These are phyloP conservation scores for Nestor notabilis DNA, from an alignment of 2,113 vertebrate species.

Conservation along the genomic window DNA sequence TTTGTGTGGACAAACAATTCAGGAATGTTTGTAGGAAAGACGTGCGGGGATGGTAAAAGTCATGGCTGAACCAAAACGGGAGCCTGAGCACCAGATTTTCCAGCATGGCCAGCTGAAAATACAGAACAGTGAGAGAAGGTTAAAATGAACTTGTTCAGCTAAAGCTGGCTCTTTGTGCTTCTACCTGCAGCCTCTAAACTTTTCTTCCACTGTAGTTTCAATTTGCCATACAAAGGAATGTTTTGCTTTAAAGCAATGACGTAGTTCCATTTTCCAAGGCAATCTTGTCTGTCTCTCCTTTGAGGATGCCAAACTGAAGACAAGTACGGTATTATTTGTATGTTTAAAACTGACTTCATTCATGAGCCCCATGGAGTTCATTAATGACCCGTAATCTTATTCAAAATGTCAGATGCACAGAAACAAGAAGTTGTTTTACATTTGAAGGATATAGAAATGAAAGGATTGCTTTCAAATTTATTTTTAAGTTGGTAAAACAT, in stretches of 20 bases:
- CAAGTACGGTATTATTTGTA: not conserved
- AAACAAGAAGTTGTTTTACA: slow-evolving; percentile 35
- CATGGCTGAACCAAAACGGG: not conserved
- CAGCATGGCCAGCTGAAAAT: not conserved
- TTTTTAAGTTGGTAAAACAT: slow-evolving; percentile 52
- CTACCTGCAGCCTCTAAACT: not conserved
- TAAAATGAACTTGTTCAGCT: slow-evolving; percentile 6
- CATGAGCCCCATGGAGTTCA: slow-evolving; percentile 19
- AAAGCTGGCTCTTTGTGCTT: not conserved
- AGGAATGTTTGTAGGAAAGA: not conserved
- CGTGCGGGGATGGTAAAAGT: not conserved
- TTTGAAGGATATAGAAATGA: slow-evolving; percentile 10
- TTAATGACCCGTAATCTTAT: not conserved
- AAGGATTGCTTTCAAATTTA: slow-evolving; percentile 45
- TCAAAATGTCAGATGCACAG: slow-evolving; percentile 6
- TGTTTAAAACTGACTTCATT: slow-evolving; percentile 44
- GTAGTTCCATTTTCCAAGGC: not conserved
- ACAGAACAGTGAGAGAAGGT: not conserved
- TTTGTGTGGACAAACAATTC: not conserved
- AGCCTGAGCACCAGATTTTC: not conserved
- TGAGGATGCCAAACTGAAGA: slow-evolving; percentile 5
- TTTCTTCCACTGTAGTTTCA: not conserved
- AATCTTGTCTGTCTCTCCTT: not conserved
- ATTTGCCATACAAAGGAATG: not conserved
- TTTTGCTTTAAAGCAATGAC: not conserved